Evolutionary conservation across 2,113 vertebrate genomes (phyloP).

Genomic region (Sinocyclocheilus maitianheensis): DNA sequence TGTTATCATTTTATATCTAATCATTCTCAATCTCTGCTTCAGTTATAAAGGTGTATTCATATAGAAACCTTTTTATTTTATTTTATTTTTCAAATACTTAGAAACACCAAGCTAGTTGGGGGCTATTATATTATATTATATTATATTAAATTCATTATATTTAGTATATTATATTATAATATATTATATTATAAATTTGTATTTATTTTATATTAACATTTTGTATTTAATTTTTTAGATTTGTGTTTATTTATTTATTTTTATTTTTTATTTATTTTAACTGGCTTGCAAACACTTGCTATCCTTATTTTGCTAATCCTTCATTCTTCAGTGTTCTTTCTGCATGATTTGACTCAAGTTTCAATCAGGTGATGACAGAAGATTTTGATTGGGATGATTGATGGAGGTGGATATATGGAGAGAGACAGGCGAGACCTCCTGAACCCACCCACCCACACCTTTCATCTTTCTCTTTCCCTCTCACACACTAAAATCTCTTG

Average conservation of each 20-base stretch:
- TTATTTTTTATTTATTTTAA: too few species aligned
- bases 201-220: not conserved
- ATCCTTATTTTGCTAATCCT: not conserved
- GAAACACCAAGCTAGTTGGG: too few species aligned
- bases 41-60: not conserved
- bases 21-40: not conserved
- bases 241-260: too few species aligned
- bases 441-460: not conserved
- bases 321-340: not conserved
- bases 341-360: not conserved
- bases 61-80: not conserved
- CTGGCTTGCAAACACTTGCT: too few species aligned
- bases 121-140: too few species aligned
- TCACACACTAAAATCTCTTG: not conserved
- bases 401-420: constrained; percentile 1
- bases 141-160: too few species aligned
- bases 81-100: too few species aligned
- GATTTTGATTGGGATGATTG: constrained; percentile 22
- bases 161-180: too few species aligned
- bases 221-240: too few species aligned
- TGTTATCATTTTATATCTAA: not conserved
- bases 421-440: constrained; percentile 15
- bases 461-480: constrained; percentile 11
- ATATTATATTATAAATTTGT: too few species aligned
- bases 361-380: not conserved